Evolutionary conservation across 2,113 vertebrate species (phyloP), one percentile per base, ranked within the genome.

Genomic region (Pelmatolapia mariae): DNA sequence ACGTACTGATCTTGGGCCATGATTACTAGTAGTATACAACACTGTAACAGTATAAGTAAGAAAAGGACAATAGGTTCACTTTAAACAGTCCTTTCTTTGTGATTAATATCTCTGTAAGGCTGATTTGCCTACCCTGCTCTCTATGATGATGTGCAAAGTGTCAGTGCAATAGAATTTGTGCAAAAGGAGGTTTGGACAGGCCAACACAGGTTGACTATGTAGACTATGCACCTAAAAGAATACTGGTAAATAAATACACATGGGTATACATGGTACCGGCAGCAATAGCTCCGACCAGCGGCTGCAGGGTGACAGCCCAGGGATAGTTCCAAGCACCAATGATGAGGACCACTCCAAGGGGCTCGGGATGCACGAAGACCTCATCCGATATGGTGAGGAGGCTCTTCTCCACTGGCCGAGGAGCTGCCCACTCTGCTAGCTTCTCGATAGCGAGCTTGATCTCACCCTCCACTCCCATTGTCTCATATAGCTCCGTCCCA

Each of bases 261-360:
- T 45, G 66, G 66, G 22, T 7, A 0, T 12, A 33, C 1, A 1
- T 15, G 18, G n/a, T 15, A 99, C 98, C 98, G 94, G 98, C 98
- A 19, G 98, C 98, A 0, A 99, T 99, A 52, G 98, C 98, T 47
- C 98, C 98, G 0, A 99, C 82, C 54, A 99, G 93, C 0, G 98
- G 98, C 33, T 96, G 95, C 38, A 98, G 85, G 11, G 91, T 59
- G 54, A 99, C 89, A 2, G 93, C 81, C 6, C 98, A 97, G 7
- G 98, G 98, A 89, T 98, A 99, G 92, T 99, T 99, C 98, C 98
- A 99, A 47, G 98, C 96, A 18, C 98, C 97, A 0, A 99, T 97
- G 57, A 98, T 93, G 85, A 99, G 96, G n/a, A 98, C 96, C 24
- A 99, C 96, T 0, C 98, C 98, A 88, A 98, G 94, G 0, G 98